Evolutionary conservation across 2,113 vertebrate genomes (phyloP).

Genomic region (Opisthocomus hoazin): DNA sequence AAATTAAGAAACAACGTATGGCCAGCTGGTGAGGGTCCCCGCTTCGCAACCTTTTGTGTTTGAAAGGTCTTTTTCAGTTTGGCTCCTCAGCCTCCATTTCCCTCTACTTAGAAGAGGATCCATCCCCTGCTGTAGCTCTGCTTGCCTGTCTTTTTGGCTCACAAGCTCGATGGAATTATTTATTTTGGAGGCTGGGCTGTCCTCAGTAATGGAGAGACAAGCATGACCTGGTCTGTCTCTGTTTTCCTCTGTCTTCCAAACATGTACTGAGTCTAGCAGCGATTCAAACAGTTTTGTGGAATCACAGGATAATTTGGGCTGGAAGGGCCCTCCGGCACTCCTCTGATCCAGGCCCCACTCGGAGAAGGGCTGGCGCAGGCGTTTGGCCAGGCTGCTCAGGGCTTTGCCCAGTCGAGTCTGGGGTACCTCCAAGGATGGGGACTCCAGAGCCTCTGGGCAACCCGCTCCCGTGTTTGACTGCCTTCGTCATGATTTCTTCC

Average conservation of each 20-base stretch:
- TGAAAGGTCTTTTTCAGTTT: neutral
- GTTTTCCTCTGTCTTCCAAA: neutral
- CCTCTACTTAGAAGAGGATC: neutral
- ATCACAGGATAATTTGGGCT: neutral
- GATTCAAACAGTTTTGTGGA: neutral
- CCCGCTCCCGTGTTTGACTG: neutral
- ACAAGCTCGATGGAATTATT: neutral
- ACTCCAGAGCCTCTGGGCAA: neutral
- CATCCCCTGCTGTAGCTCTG: neutral
- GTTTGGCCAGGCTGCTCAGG: neutral
- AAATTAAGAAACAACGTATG: neutral
- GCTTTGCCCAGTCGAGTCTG: neutral
- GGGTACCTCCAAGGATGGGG: neutral
- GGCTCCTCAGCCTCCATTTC: neutral
- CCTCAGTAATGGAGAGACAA: neutral
- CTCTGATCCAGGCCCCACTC: rapidly evolving
- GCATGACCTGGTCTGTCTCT: neutral
- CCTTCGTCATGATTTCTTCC: neutral
- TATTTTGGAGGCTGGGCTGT: neutral
- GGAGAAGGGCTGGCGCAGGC: rapidly evolving
- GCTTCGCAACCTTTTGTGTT: neutral
- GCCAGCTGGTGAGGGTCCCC: neutral
- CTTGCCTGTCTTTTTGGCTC: neutral
- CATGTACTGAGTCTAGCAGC: neutral
- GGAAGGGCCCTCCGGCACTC: neutral